Conservation (phyloP, 2,888 invertebrate genomes). For the Caenorhabditis parvicauda region DNA sequence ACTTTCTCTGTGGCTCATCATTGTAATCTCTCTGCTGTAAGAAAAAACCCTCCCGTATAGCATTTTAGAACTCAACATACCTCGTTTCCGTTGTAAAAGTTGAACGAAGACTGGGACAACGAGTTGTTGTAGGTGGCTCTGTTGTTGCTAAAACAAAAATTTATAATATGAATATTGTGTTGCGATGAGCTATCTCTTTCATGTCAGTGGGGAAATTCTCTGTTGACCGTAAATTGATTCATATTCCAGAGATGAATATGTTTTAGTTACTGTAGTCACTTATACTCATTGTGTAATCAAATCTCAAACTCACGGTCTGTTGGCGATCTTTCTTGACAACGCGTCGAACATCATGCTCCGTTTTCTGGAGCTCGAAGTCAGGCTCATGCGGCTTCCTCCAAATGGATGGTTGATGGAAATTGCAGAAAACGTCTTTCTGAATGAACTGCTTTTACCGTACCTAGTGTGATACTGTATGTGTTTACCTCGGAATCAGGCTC, state of each 20-base stretch:
- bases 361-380: slow-evolving; percentile 11
- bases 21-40: too few relatives aligned
- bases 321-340: slow-evolving; percentile 12
- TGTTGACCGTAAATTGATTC: not conserved
- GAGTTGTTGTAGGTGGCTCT: slow-evolving; percentile 23
- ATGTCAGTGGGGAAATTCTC: not conserved
- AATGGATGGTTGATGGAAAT: slow-evolving; percentile 20
- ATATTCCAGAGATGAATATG: too few relatives aligned
- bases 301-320: slow-evolving; percentile 9
- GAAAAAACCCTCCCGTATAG: too few relatives aligned
- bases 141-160: too few relatives aligned
- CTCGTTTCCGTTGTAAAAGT: too few relatives aligned
- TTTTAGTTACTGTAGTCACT: too few relatives aligned
- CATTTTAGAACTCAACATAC: too few relatives aligned
- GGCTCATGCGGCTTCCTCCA: slow-evolving; percentile 26
- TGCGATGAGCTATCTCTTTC: slow-evolving; percentile 2
- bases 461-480: too few relatives aligned
- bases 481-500: slow-evolving; percentile 21
- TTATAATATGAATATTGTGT: slow-evolving; percentile 26
- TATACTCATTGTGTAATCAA: too few relatives aligned
- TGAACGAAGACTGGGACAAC: too few relatives aligned
- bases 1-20: slow-evolving; percentile 21
- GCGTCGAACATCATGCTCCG: slow-evolving; percentile 27
- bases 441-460: too few relatives aligned
- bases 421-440: slow-evolving; percentile 25